Percentiles rank a stretch among this genome's conserved stretches.
These are phyloP conservation scores for Sinotaia quadrata DNA, from an alignment of 2,888 invertebrate genomes.

Conservation along the genomic window DNA sequence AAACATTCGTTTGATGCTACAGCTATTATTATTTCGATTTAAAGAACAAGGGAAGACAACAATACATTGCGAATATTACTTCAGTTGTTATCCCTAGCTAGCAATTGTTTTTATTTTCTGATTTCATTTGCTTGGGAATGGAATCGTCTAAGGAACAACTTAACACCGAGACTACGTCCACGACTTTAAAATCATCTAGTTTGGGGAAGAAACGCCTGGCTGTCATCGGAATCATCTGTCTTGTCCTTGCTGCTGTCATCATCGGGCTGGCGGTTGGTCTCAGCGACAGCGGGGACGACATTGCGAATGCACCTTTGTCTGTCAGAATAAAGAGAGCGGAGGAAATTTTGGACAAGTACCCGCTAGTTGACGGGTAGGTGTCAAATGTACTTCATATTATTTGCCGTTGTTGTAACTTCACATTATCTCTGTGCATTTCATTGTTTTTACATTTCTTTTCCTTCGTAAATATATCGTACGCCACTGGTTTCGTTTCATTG, in stretches of 20 bases:
- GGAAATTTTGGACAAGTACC: slow-evolving; percentile 13
- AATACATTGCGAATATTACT: too few relatives aligned
- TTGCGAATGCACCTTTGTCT: neutral
- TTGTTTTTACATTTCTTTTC: too few relatives aligned
- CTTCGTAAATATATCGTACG: too few relatives aligned
- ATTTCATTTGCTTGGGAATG: neutral
- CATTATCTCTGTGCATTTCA: too few relatives aligned
- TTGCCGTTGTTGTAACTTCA: too few relatives aligned
- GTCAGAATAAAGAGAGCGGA: slow-evolving; percentile 3
- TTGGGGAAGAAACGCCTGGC: slow-evolving; percentile 7
- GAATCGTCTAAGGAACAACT: neutral
- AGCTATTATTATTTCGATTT: too few relatives aligned
- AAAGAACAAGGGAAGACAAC: too few relatives aligned
- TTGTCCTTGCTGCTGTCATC: slow-evolving; percentile 40
- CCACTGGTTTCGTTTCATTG: too few relatives aligned
- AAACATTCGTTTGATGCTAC: too few relatives aligned
- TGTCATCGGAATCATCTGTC: slow-evolving; percentile 26
- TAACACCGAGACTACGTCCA: neutral
- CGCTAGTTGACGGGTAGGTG: slow-evolving; percentile 20
- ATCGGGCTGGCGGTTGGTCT: slow-evolving; percentile 32
- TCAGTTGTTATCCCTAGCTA: too few relatives aligned
- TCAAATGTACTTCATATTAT: too few relatives aligned
- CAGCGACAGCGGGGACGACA: neutral
- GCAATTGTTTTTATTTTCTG: neutral
- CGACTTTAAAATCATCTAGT: neutral